Evolutionary conservation across 2,888 invertebrate species (phyloP), one percentile per base, ranked within the genome.

Genomic region (Opisthograptis luteolata): DNA sequence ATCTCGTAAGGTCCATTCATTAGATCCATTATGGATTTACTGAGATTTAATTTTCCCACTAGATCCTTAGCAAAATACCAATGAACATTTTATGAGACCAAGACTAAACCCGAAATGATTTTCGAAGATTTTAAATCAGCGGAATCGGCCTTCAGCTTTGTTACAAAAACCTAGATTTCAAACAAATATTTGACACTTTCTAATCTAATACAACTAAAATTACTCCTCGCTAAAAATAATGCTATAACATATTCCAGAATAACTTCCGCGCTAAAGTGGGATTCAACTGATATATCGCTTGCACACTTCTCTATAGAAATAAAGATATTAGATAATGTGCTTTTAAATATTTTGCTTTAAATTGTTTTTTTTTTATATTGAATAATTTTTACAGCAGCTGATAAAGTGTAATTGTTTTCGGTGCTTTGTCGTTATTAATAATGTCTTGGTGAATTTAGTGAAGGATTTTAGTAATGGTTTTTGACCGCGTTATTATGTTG

Each of bases 291-390:
- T 49, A 56, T 52, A 60, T 49, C 22, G 37, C 24, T 24, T 52
- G 36, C 42, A 47, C 39, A 52, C 45, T 44, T 22, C 39, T 37
- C 40, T 30, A 24, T 27, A 8, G 59, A 62, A 58, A 72, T 73
- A 70, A 70, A 72, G 63, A 66, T 64, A 70, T 70, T 70, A 73
- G 64, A 72, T 68, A 66, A 70, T 70, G 58, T 61, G 36, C 44
- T 58, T 62, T 58, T 69, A 67, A 73, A 72, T 66, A 68, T 60
- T 63, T 60, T 43, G 46, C 22, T 36, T 51, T 54, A 32, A 37
- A 19, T 39, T 40, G 41, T 44, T 34, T 40, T 40, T 44, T 44
- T 34, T 40, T 31, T 28, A 42, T 47, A 50, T 41, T 54, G 53
- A 52, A 60, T 59, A 49, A 43, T 55, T 58, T 55, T 25, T 54